Conservation (phyloP, 2,113 vertebrate genomes). For the mouse (Mus musculus) region DNA sequence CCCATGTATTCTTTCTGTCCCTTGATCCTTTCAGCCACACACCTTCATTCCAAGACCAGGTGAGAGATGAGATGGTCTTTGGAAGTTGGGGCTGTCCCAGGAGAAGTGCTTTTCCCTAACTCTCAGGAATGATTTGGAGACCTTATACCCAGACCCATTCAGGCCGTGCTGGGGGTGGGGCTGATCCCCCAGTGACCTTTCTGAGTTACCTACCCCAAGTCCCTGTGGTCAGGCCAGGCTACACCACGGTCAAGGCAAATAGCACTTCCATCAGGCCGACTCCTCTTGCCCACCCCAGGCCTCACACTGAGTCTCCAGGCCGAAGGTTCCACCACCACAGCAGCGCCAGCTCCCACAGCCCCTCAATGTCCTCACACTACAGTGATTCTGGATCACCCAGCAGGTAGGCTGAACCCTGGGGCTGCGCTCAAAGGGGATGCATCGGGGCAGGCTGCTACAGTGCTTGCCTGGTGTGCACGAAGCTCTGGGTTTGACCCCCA, state of each 20-base stretch:
- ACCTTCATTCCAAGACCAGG: background rate
- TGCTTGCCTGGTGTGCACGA: background rate
- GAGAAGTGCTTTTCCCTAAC: background rate
- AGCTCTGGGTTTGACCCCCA: background rate
- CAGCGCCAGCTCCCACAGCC: conserved; percentile 95
- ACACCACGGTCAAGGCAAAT: background rate
- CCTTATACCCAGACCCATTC: background rate
- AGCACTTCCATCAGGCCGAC: background rate
- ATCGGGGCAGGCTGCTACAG: too few species aligned
- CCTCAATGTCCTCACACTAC: conserved; percentile 92
- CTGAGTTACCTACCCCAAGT: background rate
- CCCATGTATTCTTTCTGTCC: background rate
- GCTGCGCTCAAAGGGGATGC: background rate
- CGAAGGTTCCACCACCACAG: conserved; percentile 92
- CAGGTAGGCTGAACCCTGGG: conserved; percentile 88
- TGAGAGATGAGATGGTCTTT: background rate
- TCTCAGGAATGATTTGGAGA: background rate
- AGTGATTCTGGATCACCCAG: conserved; percentile 93
- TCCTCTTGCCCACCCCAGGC: conserved; percentile 86
- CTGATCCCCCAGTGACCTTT: background rate
- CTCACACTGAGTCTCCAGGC: conserved; percentile 91
- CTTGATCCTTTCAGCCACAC: background rate
- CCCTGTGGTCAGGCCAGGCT: background rate
- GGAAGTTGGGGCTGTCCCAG: background rate
- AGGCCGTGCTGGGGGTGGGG: background rate